A percentile compares a stretch with the other conserved stretches of the same genome.
Evolutionary conservation across 2,797 vertebrate genomes (phyloP).

Genomic region (Danio kyathit): DNA sequence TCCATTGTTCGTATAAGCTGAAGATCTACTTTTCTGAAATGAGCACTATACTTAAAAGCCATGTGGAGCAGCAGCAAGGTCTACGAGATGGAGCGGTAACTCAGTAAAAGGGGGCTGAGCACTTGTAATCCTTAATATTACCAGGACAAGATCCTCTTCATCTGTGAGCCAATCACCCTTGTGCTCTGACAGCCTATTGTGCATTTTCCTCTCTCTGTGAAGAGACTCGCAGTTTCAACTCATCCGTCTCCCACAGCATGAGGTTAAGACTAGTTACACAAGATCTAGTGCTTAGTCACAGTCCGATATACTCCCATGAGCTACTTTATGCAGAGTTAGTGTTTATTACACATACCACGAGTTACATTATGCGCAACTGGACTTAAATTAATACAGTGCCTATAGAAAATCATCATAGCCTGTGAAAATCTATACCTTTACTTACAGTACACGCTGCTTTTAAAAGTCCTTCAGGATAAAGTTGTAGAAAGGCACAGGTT

Average conservation of each 20-base stretch:
- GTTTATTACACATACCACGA: not conserved
- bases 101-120: conserved; percentile 71
- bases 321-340: not conserved
- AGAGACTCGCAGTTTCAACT: conserved; percentile 39
- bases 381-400: no score
- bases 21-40: conserved; percentile 12
- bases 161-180: conserved; percentile 78
- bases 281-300: conserved; percentile 31
- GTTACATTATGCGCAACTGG: not conserved
- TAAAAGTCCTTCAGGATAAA: no score
- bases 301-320: not conserved
- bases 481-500: no score
- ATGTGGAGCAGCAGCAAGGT: conserved; percentile 52
- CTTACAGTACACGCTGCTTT: no score
- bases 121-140: conserved; percentile 79
- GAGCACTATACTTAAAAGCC: conserved; percentile 13
- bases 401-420: no score
- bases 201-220: conserved; percentile 34
- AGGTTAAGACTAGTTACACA: conserved; percentile 29
- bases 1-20: conserved; percentile 13
- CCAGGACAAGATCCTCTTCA: conserved; percentile 79
- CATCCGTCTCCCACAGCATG: conserved; percentile 18
- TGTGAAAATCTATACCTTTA: no score
- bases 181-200: conserved; percentile 66
- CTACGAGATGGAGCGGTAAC: conserved; percentile 43